phyloP scores from a whole-genome alignment of 1,140 invertebrate species.

The Stegodyphus dumicola region DNA sequence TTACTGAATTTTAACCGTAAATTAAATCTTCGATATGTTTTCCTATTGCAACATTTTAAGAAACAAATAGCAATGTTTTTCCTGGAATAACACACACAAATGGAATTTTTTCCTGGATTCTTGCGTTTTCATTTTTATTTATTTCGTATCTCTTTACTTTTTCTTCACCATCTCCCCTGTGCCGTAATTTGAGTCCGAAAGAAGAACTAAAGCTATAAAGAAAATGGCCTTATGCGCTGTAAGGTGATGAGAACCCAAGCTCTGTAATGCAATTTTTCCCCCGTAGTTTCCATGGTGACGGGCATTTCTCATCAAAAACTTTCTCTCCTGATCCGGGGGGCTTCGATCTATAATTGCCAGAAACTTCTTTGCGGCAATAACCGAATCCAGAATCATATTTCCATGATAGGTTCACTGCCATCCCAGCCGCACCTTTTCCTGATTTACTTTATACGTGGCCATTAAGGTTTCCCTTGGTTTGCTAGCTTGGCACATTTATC shows the following conservation, averaged over 20 bases:
- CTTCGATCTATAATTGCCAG: constrained; percentile 60
- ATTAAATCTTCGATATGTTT: no score
- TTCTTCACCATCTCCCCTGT: neutral
- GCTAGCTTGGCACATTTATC: constrained; percentile 41
- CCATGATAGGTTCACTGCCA: constrained; percentile 37
- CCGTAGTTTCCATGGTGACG: constrained; percentile 20
- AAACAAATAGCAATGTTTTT: no score
- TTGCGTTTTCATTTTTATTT: neutral
- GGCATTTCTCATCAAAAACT: constrained; percentile 59
- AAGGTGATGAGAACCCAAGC: constrained; percentile 40
- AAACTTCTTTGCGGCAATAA: constrained; percentile 51
- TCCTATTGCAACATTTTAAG: no score
- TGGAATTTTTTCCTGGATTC: no score
- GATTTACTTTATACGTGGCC: constrained; percentile 27
- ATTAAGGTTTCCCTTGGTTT: constrained; percentile 28
- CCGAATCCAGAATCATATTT: constrained; percentile 59
- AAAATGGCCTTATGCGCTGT: constrained; percentile 6
- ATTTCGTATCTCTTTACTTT: neutral
- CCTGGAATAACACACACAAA: no score
- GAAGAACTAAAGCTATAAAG: constrained; percentile 47
- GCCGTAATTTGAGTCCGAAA: constrained; percentile 43
- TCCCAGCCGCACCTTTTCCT: neutral
- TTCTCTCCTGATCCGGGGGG: constrained; percentile 49
- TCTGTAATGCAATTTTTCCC: constrained; percentile 52
- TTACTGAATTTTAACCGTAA: no score